Base-by-base conservation (phyloP, 2,888 invertebrate species). In the Micoletzkya japonica region DNA sequence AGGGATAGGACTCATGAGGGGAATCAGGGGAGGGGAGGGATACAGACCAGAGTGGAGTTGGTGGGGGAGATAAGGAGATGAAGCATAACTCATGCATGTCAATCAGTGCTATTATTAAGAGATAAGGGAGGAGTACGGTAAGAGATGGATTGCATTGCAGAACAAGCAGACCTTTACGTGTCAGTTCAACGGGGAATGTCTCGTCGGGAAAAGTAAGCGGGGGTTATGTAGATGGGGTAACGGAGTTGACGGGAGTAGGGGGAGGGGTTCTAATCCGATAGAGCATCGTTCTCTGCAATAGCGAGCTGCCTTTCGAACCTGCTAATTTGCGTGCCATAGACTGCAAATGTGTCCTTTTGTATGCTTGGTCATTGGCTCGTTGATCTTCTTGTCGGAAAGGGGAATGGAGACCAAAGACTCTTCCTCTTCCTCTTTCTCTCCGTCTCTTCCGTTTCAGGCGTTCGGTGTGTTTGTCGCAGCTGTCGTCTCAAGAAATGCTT, bases 111-210 rank as follows among this genome's bases (percentile, higher is more conserved):
- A 44, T 44, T 49, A 32, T 52, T 26, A 50, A 17, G 30, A 28
- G n/a, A 39, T 52, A 2, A n/a, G 39, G 44, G 37, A 14, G 37
- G 24, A 30, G 4, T 4, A 39, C 3, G 2, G 3, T 28, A 7
- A 20, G 2, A 44, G 32, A 24, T 44, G n/a, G 44, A 58, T 57
- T n/a, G 24, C 52, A 70, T 76, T 79, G 71, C 76, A 79, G 79
- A 80, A 80, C 73, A 80, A 80, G 73, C 80, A 80, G 64, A 78
- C 80, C 26, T 80, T 80, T 72, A 75, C 76, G 54, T 80, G 80
- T 60, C 80, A 80, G 66, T 80, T 80, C 67, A 30, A 74, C 1
- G 78, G 78, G 39, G 76, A 80, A 30, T 80, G 80, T 54, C 76
- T 76, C 26, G 78, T 80, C 0, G 80, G 80, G 52, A 80, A 80